Evolutionary conservation across 2,797 vertebrate genomes (phyloP), one percentile per base, ranked within the genome.

Genomic region (Spondyliosoma cantharus): DNA sequence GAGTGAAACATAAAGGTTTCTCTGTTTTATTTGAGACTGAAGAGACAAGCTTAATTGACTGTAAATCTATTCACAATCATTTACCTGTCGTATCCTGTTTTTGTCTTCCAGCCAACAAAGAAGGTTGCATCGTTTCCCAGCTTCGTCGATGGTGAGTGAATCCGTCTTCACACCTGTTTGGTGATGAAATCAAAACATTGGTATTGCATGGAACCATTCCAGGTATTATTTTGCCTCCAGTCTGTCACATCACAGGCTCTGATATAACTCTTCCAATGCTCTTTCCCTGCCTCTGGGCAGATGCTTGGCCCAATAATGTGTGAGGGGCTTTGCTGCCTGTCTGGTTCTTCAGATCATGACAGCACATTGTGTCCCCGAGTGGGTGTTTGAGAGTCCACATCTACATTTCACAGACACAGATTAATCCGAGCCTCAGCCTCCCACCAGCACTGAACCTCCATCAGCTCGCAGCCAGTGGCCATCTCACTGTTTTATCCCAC

Each of bases 71-170:
- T 80, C 46, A 64, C 25, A 49, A 20, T 1, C 37, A 27, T 76
- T 62, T 57, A 57, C 64, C 57, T 60, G 43, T 71, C 37, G 32
- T 57, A 7, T 67, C 45, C 9, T 76, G 29, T 78, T 89, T 80
- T 53, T 90, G 64, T 93, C 89, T 93, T 92, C 29, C 85, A 95
- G 96, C 96, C 97, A 92, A 95, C 97, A 62, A 99, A 98, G 96
- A 99, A 99, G 91, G 96, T 95, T 53, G 94, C 97, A 20, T 95
- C 98, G 1, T 99, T 99, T 90, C 98, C 98, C 82, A 99, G 97
- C 93, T 99, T 99, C 93, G 98, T 99, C 68, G 98, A 99, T 87
- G 98, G 98, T 99, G 94, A 97, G 97, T 93, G 68, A 63, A 77
- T 87, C 70, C 68, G 45, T 71, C 65, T 76, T 64, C 53, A 72